Evolutionary conservation across 2,888 invertebrate genomes (phyloP).

Genomic region (Eustalomyia histrio): DNA sequence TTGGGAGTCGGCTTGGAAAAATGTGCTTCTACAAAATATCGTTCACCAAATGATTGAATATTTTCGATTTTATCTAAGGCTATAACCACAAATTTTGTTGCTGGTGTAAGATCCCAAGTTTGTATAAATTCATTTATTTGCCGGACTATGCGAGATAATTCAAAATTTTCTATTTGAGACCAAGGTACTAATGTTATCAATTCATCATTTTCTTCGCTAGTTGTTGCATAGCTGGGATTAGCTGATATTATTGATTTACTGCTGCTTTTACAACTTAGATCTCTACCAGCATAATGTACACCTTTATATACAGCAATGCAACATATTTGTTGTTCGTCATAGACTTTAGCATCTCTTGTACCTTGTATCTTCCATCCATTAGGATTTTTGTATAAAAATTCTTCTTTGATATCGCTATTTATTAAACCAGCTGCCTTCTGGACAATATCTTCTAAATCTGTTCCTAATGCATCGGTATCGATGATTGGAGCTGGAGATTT

Average conservation of each 20-base stretch:
- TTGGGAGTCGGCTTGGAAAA: constrained; percentile 74
- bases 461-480: background rate
- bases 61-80: constrained; percentile 64
- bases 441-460: constrained; percentile 59
- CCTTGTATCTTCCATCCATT: background rate
- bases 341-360: background rate
- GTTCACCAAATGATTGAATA: constrained; percentile 68
- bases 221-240: background rate
- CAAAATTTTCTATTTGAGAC: constrained; percentile 69
- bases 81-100: constrained; percentile 73
- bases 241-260: no score
- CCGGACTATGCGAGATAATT: constrained; percentile 65
- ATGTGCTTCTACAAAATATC: constrained; percentile 72
- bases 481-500: background rate
- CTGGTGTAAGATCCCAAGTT: constrained; percentile 72
- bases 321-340: background rate
- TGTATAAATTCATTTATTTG: constrained; percentile 72
- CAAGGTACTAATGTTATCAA: constrained; percentile 25
- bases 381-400: constrained; percentile 71
- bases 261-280: no score
- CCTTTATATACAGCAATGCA: no score
- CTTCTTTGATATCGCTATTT: constrained; percentile 67
- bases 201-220: background rate
- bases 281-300: no score
- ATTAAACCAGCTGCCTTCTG: constrained; percentile 69